Conservation (phyloP, 2,113 vertebrate genomes). For the Saimiri boliviensis region DNA sequence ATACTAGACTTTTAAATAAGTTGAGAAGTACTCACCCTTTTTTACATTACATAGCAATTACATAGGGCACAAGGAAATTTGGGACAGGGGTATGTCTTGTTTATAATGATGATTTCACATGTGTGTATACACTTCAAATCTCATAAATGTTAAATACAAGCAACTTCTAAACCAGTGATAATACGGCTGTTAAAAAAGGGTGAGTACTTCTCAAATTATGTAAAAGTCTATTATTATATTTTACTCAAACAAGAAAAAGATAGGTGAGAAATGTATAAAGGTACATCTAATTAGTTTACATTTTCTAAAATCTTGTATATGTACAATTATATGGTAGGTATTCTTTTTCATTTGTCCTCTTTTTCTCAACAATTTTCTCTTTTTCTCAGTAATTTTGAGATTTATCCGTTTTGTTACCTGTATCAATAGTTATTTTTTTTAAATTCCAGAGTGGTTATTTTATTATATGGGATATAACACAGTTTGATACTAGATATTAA, state of each 20-base stretch:
- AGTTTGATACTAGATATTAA: not conserved
- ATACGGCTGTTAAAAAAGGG: not conserved
- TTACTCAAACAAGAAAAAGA: not conserved
- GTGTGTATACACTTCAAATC: too few species aligned
- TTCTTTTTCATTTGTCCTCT: not conserved
- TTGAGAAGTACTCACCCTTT: not conserved
- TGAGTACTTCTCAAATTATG: not conserved
- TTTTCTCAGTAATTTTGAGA: not conserved
- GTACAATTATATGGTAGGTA: not conserved
- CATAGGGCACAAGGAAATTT: too few species aligned
- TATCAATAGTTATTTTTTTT: not conserved
- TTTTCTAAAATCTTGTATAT: not conserved
- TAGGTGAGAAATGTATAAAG: not conserved
- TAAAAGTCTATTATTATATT: not conserved
- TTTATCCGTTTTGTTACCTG: not conserved
- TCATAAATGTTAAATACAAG: too few species aligned
- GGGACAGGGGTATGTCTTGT: too few species aligned
- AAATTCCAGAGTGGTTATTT: not conserved
- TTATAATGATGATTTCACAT: too few species aligned
- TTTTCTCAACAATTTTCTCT: not conserved
- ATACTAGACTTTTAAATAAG: conserved; percentile 1
- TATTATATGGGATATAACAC: not conserved
- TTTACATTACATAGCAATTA: too few species aligned
- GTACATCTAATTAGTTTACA: not conserved
- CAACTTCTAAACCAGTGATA: too few species aligned